Percentiles rank a stretch among this genome's conserved stretches.
These are phyloP conservation scores for Taxidea taxus DNA, from an alignment of 2,113 vertebrate species.

Conservation along the genomic window DNA sequence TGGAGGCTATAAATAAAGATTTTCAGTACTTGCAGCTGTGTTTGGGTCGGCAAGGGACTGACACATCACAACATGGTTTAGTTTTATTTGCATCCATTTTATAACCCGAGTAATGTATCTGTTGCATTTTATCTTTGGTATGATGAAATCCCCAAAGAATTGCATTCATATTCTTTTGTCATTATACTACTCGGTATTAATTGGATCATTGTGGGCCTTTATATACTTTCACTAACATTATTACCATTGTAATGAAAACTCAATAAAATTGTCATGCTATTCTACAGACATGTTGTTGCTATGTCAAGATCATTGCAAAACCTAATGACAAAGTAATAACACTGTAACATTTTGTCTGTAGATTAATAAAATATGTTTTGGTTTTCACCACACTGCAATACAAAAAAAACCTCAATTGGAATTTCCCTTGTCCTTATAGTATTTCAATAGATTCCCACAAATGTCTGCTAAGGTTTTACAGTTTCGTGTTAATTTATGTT, in stretches of 20 bases:
- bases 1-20: not conserved
- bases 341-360: not conserved
- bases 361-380: slow-evolving; percentile 9
- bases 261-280: slow-evolving; percentile 29
- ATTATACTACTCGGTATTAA: slow-evolving; percentile 34
- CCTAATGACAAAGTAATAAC: slow-evolving; percentile 36
- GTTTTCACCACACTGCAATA: slow-evolving; percentile 28
- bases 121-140: not conserved
- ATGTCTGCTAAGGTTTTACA: not conserved
- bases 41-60: not conserved
- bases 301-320: slow-evolving; percentile 48
- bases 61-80: not conserved
- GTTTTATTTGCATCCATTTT: slow-evolving; percentile 18
- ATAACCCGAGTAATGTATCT: not conserved
- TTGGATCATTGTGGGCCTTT: slow-evolving; percentile 10
- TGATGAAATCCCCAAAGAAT: slow-evolving; percentile 22
- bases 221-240: slow-evolving; percentile 51
- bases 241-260: slow-evolving; percentile 32
- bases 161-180: slow-evolving; percentile 28
- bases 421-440: slow-evolving; percentile 7
- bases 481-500: slow-evolving; percentile 1
- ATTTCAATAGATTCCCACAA: slow-evolving; percentile 14
- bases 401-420: slow-evolving; percentile 38
- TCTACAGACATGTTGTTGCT: not conserved
- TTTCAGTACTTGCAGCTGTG: not conserved